phyloP scores from a whole-genome alignment of 2,888 invertebrate genomes.

The Amblyteles armatorius region DNA sequence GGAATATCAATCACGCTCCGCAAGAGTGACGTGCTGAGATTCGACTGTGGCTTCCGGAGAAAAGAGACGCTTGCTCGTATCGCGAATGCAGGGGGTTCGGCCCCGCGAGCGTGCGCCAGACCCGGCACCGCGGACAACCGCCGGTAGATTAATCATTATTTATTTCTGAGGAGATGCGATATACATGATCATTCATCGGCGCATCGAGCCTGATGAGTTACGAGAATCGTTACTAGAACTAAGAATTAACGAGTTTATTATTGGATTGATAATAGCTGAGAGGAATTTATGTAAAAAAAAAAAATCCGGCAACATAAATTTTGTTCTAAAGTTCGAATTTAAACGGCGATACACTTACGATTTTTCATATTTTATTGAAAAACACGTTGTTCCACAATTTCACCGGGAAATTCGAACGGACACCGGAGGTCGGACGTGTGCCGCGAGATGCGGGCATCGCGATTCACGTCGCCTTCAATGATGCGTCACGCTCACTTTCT shows the following conservation, averaged over 20 bases:
- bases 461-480: slow-evolving; percentile 81
- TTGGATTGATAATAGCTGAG: slow-evolving; percentile 2
- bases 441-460: slow-evolving; percentile 63
- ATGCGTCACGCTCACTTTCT: slow-evolving; percentile 75
- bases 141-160: slow-evolving; percentile 79
- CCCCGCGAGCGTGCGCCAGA: slow-evolving; percentile 56
- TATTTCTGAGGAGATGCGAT: slow-evolving; percentile 69
- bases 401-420: slow-evolving; percentile 72
- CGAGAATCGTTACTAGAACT: slow-evolving; percentile 13
- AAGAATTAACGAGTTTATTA: not conserved
- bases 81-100: slow-evolving; percentile 47
- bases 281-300: not conserved
- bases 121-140: slow-evolving; percentile 72
- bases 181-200: slow-evolving; percentile 56
- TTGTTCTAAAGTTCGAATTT: slow-evolving; percentile 13
- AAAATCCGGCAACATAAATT: not conserved
- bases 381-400: slow-evolving; percentile 43
- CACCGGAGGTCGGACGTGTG: slow-evolving; percentile 70
- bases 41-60: slow-evolving; percentile 78
- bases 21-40: slow-evolving; percentile 79
- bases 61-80: slow-evolving; percentile 68
- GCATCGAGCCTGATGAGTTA: slow-evolving; percentile 41
- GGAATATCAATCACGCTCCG: slow-evolving; percentile 80
- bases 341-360: slow-evolving; percentile 27
- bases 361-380: slow-evolving; percentile 46